Evolutionary conservation across 2,113 vertebrate genomes (phyloP), one percentile per base, ranked within the genome.

Genomic region (Hippoglossus stenolepis): DNA sequence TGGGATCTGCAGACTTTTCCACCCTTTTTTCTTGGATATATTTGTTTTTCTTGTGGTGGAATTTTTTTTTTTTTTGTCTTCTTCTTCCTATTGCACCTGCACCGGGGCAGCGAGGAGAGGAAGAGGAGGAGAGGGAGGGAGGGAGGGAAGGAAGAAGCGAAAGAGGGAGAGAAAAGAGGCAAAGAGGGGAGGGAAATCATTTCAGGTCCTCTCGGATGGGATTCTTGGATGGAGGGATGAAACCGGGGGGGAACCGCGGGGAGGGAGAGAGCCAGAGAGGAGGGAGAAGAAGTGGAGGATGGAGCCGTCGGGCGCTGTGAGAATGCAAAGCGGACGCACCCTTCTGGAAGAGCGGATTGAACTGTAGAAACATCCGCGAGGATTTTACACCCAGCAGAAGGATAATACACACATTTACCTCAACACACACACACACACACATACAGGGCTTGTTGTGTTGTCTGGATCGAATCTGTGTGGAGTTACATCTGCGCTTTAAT

Each of bases 261-360:
- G 71, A 81, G 80, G 84, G 80, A 79, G 68, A 82, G 81, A 83
- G 78, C 71, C 59, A 80, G 67, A 84, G 79, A 65, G 76, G 75
- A 80, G 76, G 23, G 57, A 65, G 77, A 66, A 66, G 83, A 66
- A 66, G 83, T 80, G 84, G 69, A 86, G 89, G 84, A 91, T 91
- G 85, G 85, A 88, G 89, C 74, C 81, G 77, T 80, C 79, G 89
- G 86, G 77, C 70, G 84, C 81, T 83, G 85, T 82, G 76, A 90
- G 86, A 87, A 89, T 89, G 80, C 81, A 85, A 87, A 91, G 66
- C 87, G 88, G 90, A 91, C 90, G 88, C 92, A 93, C 88, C 92
- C 90, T 80, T 83, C 59, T 67, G 82, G 82, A 89, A 85, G 84
- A 85, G 45, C 5, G 80, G 82, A 59, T 63, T 85, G 75, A 89